These are phyloP conservation scores for Nebria ingens DNA, from an alignment of 1,140 invertebrate species.

Conservation along the genomic window DNA sequence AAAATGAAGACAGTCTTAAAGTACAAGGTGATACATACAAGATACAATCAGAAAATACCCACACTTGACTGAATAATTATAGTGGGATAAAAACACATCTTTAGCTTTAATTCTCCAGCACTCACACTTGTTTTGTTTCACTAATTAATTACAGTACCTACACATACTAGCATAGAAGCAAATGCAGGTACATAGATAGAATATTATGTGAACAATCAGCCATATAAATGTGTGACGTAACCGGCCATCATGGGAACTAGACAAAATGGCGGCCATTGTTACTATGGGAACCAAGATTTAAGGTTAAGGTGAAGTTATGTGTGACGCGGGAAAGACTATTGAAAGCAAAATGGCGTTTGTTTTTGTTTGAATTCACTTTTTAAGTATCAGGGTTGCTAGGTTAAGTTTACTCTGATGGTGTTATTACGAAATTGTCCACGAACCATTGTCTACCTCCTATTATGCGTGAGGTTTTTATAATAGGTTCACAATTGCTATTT, in stretches of 20 bases:
- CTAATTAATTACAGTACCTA: slow-evolving; percentile 8
- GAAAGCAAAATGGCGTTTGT: background rate
- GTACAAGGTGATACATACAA: background rate
- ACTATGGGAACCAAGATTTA: slow-evolving; percentile 13
- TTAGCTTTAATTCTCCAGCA: background rate
- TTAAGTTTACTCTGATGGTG: background rate
- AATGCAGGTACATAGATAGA: background rate
- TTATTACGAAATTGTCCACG: too few relatives aligned
- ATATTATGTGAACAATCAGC: slow-evolving; percentile 9
- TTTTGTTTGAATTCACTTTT: background rate
- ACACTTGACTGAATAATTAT: slow-evolving; percentile 8
- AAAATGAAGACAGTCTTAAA: too few relatives aligned
- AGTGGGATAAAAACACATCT: slow-evolving; percentile 2
- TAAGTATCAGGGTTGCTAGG: background rate
- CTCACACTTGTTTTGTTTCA: slow-evolving; percentile 13
- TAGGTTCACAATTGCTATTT: too few relatives aligned
- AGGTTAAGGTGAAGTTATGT: slow-evolving; percentile 14
- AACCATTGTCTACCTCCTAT: too few relatives aligned
- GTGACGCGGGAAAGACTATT: background rate
- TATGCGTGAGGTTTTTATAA: too few relatives aligned
- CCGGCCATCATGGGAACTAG: background rate
- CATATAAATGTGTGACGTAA: slow-evolving; percentile 5
- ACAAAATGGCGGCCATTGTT: slow-evolving; percentile 10
- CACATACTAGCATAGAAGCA: background rate
- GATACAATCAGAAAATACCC: slow-evolving; percentile 7